Conservation (phyloP, 1,140 invertebrate species). For the Microvelia longipes region DNA sequence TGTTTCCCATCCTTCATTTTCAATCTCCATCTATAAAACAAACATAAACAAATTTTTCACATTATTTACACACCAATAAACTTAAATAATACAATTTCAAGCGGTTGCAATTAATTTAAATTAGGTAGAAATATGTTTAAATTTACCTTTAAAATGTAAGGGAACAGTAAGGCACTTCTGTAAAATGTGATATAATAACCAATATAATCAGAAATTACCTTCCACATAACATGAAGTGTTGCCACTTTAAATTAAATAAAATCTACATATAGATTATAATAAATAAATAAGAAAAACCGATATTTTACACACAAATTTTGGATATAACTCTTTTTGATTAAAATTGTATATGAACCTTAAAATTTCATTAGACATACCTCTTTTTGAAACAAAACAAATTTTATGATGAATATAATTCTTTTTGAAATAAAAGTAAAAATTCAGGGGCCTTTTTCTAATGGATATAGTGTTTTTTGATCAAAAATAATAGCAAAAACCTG, state of each 20-base stretch:
- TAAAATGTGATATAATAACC: background rate
- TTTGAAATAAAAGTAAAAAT: too few relatives aligned
- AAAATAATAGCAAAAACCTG: too few relatives aligned
- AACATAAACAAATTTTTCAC: background rate
- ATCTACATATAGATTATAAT: background rate
- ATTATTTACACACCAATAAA: background rate
- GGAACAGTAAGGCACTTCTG: background rate
- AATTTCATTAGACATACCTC: background rate
- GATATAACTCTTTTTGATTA: background rate
- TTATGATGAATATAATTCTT: background rate
- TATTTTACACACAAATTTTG: background rate
- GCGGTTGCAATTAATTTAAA: background rate
- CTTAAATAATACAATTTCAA: background rate
- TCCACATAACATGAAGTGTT: background rate
- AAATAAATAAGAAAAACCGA: background rate
- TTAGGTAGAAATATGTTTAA: background rate
- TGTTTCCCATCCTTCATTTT: background rate
- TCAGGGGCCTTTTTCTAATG: too few relatives aligned
- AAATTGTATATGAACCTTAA: background rate
- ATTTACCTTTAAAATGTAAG: background rate
- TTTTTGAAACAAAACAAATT: background rate
- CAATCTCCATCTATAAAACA: background rate
- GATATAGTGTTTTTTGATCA: too few relatives aligned
- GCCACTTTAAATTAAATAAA: background rate
- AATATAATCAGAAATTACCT: background rate